These are phyloP conservation scores for Gila orcuttii DNA, from an alignment of 2,113 vertebrate genomes.

Conservation along the genomic window DNA sequence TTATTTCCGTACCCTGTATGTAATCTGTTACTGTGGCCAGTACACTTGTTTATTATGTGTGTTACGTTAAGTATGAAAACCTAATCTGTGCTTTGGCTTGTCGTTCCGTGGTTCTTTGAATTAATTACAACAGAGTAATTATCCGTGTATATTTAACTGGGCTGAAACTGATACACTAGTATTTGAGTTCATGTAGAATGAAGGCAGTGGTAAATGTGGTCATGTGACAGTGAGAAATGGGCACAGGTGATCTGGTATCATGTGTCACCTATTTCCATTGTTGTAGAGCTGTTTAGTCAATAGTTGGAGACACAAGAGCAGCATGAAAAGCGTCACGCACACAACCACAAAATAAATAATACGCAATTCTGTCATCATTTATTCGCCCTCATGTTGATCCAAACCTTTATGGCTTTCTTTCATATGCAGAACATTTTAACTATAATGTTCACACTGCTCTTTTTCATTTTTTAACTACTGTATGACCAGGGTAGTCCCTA, in stretches of 20 bases:
- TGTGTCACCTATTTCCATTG: constrained; percentile 9
- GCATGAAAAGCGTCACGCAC: background rate
- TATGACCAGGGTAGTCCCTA: background rate
- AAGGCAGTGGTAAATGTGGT: background rate
- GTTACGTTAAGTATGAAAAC: background rate
- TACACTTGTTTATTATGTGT: background rate
- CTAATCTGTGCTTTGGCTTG: background rate
- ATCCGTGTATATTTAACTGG: background rate
- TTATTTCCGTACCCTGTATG: background rate
- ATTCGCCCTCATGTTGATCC: background rate
- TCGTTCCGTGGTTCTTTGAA: background rate
- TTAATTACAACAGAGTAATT: constrained; percentile 11
- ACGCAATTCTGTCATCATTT: background rate
- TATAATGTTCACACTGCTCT: background rate
- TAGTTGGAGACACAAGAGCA: background rate
- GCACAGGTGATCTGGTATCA: constrained; percentile 3
- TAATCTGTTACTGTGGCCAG: background rate
- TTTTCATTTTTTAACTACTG: background rate
- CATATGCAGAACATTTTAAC: background rate
- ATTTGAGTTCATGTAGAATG: background rate
- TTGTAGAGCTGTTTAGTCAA: background rate
- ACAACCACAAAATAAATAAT: background rate
- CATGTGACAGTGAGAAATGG: constrained; percentile 31
- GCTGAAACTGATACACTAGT: background rate
- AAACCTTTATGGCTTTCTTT: background rate